These are phyloP conservation scores for Drosophila sproati DNA, from an alignment of 1,140 invertebrate species.

Conservation along the genomic window DNA sequence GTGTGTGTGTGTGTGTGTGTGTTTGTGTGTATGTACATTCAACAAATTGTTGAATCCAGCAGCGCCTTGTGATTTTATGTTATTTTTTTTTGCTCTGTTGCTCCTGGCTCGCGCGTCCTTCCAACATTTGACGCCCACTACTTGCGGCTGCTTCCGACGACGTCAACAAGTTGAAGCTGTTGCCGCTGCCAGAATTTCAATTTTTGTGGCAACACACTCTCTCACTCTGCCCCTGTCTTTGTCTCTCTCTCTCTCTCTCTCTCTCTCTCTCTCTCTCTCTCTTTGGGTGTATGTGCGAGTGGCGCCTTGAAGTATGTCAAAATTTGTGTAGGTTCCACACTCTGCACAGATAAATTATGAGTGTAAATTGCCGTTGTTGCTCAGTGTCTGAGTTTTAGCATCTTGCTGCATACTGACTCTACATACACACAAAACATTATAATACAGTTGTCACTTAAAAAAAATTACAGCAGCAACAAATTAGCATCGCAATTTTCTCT, in stretches of 20 bases:
- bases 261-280: background rate
- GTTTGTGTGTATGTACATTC: slow-evolving; percentile 66
- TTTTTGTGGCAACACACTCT: slow-evolving; percentile 23
- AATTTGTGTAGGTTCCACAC: slow-evolving; percentile 37
- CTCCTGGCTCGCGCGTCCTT: slow-evolving; percentile 25
- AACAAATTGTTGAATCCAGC: slow-evolving; percentile 78
- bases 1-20: slow-evolving; percentile 22
- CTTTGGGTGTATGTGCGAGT: slow-evolving; percentile 8
- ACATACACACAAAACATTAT: background rate
- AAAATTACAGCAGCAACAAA: too few relatives aligned
- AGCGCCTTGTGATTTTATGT: slow-evolving; percentile 64
- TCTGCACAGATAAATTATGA: slow-evolving; percentile 51
- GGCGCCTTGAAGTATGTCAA: slow-evolving; percentile 62
- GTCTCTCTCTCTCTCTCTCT: background rate
- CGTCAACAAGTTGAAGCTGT: slow-evolving; percentile 81
- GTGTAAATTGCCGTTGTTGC: slow-evolving; percentile 56
- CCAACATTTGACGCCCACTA: slow-evolving; percentile 59
- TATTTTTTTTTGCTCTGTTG: slow-evolving; percentile 17
- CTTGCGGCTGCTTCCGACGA: slow-evolving; percentile 69
- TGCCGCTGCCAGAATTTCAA: slow-evolving; percentile 61
- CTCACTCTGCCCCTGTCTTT: slow-evolving; percentile 2
- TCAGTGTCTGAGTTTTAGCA: slow-evolving; percentile 47
- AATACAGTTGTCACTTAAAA: background rate
- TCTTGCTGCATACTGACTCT: slow-evolving; percentile 8
- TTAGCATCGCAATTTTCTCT: too few relatives aligned